Base-by-base conservation (phyloP, 2,888 invertebrate species). In the Megamerina dolium region DNA sequence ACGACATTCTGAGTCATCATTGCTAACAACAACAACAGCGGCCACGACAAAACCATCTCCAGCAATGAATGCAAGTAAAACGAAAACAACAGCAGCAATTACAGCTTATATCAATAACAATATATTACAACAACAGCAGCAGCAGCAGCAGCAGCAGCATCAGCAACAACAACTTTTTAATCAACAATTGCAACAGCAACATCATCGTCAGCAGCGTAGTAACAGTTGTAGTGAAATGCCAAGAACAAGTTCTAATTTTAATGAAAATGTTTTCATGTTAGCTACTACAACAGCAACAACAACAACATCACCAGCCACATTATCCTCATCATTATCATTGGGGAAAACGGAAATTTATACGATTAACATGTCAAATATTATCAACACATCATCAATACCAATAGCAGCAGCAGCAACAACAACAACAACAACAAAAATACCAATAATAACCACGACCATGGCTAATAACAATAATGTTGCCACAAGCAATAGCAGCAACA, bases 1-100 rank as follows among this genome's bases (percentile, higher is more conserved):
- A 6, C 64, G 68, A 19, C 66, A 64, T 51, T 69, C 71, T 12
- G 69, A 69, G 39, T 65, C 69, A 45, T 64, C 69, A 14, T 31
- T 63, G 40, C 23, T 42, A 35, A 29, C 13, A 20, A 19, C 29
- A 35, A 17, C 12, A 41, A 17, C 30, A 41, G 10, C 6, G 6
- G 6, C 23, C 10, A 23, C 23, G 6, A 10, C n/a, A n/a, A n/a
- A n/a, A n/a, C n/a, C n/a, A n/a, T n/a, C n/a, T n/a, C n/a, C n/a
- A n/a, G n/a, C n/a, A n/a, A n/a, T n/a, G 18, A 17, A 37, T 33
- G 20, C 27, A 18, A 31, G 17, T 20, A 18, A 23, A 20, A 33
- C 4, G 17, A 19, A 35, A 37, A 26, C 13, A 19, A 37, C 43
- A 12, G 20, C 19, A 5, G 30, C 32, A 16, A 27, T n/a, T 13